These are phyloP conservation scores for Orchestia grillus DNA, from an alignment of 1,140 invertebrate species.

Conservation along the genomic window DNA sequence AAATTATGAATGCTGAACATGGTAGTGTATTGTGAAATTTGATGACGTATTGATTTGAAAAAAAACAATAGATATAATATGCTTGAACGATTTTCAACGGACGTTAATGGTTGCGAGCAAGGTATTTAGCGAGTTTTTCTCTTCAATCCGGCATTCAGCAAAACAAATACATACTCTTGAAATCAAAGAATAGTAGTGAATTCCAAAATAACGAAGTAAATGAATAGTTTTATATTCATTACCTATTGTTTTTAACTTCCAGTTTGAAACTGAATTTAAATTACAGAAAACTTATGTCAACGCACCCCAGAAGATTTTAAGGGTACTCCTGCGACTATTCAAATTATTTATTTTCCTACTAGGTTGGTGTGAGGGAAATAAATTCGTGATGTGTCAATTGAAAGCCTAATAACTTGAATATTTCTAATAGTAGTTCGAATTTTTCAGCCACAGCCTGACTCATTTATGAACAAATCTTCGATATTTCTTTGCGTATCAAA, in stretches of 20 bases:
- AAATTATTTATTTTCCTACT: neutral
- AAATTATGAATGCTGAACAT: too few species aligned
- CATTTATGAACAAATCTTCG: too few species aligned
- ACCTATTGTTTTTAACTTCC: neutral
- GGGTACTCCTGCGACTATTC: neutral
- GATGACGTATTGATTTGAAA: too few species aligned
- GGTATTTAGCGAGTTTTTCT: too few species aligned
- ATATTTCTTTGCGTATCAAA: neutral
- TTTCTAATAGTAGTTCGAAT: neutral
- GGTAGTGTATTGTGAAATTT: too few species aligned
- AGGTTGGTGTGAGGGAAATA: neutral
- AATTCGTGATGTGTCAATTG: neutral
- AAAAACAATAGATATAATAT: too few species aligned
- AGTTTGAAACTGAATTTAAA: neutral
- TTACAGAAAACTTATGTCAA: neutral
- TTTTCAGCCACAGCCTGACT: neutral
- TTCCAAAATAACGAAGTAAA: neutral
- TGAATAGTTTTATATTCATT: neutral
- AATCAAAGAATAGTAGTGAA: neutral
- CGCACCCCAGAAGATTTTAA: neutral
- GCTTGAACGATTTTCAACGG: too few species aligned
- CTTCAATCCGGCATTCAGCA: too few species aligned
- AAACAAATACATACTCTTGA: too few species aligned
- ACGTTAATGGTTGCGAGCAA: too few species aligned
- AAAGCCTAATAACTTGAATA: neutral